Evolutionary conservation across 2,113 vertebrate species (phyloP), one percentile per base, ranked within the genome.

Genomic region (Epinephelus moara): DNA sequence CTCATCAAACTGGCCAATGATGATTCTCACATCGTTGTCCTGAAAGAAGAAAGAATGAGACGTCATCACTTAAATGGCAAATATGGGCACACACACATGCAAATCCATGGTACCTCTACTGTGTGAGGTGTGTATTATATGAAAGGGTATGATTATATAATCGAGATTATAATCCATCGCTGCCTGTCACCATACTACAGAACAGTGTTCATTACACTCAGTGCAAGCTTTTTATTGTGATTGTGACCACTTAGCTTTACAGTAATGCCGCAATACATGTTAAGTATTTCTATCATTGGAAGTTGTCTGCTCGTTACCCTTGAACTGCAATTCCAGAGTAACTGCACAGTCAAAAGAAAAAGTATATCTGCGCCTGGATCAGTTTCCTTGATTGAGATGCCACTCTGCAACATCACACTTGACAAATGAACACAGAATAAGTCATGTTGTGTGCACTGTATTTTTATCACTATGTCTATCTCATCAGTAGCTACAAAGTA

Each of bases 1-100:
- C 92, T 99, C 98, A 82, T 99, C 97, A 94, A 99, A 99, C 93
- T 99, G 98, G 61, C 98, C 98, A 45, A 99, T 98, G 85, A 99
- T 99, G 94, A 99, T 99, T 86, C 98, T 96, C 79, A 99, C 98
- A 0, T 99, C 98, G 17, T 98, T 99, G 68, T 97, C 97, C 98
- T 99, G 93, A 70, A 70, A 87, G 81, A 77, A 60, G 10, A 80
- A 33, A 72, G 47, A n/a, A 52, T 13, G 59, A 74, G 6, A 52
- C 3, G 4, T 13, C 18, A 69, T 30, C 13, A 70, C 0, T 27
- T 27, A 18, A 63, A 66, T 7, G 37, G 37, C 15, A 25, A 25
- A 61, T 62, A n/a, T 30, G 19, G 21, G 21, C 9, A 27, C 3
- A 18, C n/a, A 50, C 8, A 30, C 30, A 30, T 30, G 7, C 42